Conservation (phyloP, 1,140 invertebrate species). For the Drosophila elegans region DNA sequence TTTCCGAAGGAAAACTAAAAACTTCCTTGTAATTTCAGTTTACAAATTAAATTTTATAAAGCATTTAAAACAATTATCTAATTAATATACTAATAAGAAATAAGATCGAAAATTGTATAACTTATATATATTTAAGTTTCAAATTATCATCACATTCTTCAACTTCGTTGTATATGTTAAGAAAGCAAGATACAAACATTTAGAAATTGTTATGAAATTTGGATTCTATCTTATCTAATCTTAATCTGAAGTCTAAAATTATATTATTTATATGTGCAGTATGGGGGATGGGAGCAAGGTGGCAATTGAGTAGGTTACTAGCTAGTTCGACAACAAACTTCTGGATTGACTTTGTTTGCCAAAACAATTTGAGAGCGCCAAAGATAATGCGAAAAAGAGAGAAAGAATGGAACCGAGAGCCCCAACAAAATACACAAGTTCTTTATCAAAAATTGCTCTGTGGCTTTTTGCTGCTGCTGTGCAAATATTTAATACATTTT, state of each 20-base stretch:
- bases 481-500: conserved; percentile 66
- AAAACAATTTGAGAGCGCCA: conserved; percentile 35
- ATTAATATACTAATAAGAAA: too few species aligned
- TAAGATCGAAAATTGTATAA: too few species aligned
- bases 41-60: not conserved
- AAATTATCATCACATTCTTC: too few species aligned
- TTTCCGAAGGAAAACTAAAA: too few species aligned
- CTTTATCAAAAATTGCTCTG: conserved; percentile 68
- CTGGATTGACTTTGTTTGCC: conserved; percentile 62
- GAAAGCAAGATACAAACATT: not conserved
- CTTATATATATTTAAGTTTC: too few species aligned
- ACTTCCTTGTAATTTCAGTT: too few species aligned
- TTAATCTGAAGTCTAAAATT: not conserved
- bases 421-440: conserved; percentile 34
- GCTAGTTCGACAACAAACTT: conserved; percentile 40
- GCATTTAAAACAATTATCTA: not conserved
- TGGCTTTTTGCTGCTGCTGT: conserved; percentile 56
- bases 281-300: conserved; percentile 5
- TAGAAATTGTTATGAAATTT: not conserved
- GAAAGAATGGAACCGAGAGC: not conserved
- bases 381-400: conserved; percentile 13
- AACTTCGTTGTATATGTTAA: too few species aligned
- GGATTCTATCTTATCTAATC: not conserved
- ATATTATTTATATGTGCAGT: not conserved
- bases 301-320: conserved; percentile 1